Evolutionary conservation across 2,113 vertebrate species (phyloP), one percentile per base, ranked within the genome.

Genomic region (Seriola dumerili): DNA sequence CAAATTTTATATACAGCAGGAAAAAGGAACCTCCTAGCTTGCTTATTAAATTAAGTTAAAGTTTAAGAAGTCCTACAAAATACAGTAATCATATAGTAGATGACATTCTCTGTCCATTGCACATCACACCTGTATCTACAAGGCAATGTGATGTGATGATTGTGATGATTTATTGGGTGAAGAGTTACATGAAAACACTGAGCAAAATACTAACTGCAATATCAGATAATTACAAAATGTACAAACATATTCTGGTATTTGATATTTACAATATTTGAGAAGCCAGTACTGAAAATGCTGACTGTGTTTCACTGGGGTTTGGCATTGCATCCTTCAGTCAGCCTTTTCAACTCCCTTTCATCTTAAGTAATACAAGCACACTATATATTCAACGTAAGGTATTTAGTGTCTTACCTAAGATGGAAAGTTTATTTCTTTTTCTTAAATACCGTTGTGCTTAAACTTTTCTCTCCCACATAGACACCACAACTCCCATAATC

Each of bases 1-100:
- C 8, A 66, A 62, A 85, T 72, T 55, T 76, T 52, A 83, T 40
- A 74, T 34, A 42, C 10, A 54, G 48, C 25, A 55, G 21, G 4
- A 59, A 78, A 48, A 75, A 32, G 55, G 12, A 36, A 42, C 71
- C 59, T 52, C 16, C 2, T 29, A 50, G 40, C 32, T 40, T 42
- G 14, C 11, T 57, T 72, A 38, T 46, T 32, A 68, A 78, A 77
- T 72, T 19, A 68, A 72, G 6, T 14, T 38, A 66, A 70, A 72
- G 19, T 2, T 4, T 17, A 50, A 70, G 7, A 63, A 64, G 59
- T 32, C 21, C 3, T 32, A 19, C 8, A 73, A 73, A 84, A 86
- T n/a, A 25, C 5, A 62, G 7, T 13, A 58, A 54, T 55, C n/a
- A n/a, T 29, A 25, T 23, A 14, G 29, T n/a, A 67, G 59, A 25